phyloP scores from a whole-genome alignment of 2,888 invertebrate genomes.

The Zelleria hepariella region DNA sequence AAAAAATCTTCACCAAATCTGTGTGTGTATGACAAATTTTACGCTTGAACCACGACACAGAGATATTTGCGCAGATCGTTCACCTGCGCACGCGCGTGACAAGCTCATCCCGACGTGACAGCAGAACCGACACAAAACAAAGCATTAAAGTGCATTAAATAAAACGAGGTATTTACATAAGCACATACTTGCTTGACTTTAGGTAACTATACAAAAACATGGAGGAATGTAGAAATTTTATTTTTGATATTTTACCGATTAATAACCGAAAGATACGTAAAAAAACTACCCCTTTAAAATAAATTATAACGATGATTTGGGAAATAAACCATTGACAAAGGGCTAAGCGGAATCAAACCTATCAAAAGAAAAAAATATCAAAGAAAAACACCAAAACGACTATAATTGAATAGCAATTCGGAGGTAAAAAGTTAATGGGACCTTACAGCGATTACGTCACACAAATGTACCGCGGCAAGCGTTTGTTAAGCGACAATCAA shows the following conservation, averaged over 20 bases:
- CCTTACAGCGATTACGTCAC: slow-evolving; percentile 9
- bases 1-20: too few species aligned
- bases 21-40: neutral
- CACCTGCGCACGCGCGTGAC: slow-evolving; percentile 48
- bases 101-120: slow-evolving; percentile 47
- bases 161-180: neutral
- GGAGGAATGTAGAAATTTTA: neutral
- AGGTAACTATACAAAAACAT: neutral
- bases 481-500: neutral
- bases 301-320: neutral
- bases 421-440: slow-evolving; percentile 8
- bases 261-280: slow-evolving; percentile 24
- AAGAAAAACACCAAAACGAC: slow-evolving; percentile 1
- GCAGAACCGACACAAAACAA: neutral
- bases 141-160: neutral
- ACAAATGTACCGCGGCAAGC: neutral
- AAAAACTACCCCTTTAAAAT: neutral
- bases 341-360: neutral
- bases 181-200: neutral
- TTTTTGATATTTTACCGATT: too few species aligned
- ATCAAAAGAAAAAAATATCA: slow-evolving; percentile 2
- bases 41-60: neutral
- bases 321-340: neutral
- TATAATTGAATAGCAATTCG: slow-evolving; percentile 4
- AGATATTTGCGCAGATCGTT: slow-evolving; percentile 47